Percentiles rank a stretch among this genome's conserved stretches.
Conservation (phyloP, 2,113 vertebrate species). For the Macquaria ambigua region DNA sequence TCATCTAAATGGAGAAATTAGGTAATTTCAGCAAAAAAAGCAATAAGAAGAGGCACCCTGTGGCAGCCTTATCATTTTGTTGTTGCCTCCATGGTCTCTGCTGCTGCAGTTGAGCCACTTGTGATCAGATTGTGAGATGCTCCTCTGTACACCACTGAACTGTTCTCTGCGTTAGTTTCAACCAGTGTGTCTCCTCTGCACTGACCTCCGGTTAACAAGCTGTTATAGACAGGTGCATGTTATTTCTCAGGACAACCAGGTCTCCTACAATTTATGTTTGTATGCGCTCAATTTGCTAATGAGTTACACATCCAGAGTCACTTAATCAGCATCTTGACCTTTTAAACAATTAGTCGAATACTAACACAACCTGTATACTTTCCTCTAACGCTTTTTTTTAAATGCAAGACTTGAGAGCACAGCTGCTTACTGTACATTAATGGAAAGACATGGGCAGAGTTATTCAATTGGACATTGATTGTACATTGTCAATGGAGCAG, state of each 20-base stretch:
- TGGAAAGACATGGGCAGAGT: not conserved
- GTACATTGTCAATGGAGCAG: not conserved
- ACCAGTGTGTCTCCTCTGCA: not conserved
- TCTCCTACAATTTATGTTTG: not conserved
- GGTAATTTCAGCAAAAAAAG: not conserved
- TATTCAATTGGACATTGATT: not conserved
- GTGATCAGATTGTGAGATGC: not conserved
- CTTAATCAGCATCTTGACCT: constrained; percentile 20
- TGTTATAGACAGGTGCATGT: too few species aligned
- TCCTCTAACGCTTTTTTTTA: not conserved
- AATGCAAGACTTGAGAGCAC: not conserved
- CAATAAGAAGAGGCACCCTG: not conserved
- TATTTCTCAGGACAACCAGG: not conserved
- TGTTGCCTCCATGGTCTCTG: not conserved
- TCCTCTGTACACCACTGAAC: not conserved
- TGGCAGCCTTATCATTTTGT: not conserved
- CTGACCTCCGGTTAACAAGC: not conserved
- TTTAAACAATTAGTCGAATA: constrained; percentile 9
- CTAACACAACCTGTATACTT: not conserved
- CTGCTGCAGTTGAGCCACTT: not conserved
- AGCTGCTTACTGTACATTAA: not conserved
- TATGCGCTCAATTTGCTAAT: not conserved
- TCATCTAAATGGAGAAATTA: not conserved
- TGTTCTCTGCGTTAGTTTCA: not conserved
- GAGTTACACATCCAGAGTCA: not conserved